Evolutionary conservation across 2,888 invertebrate species (phyloP), one percentile per base, ranked within the genome.

Genomic region (Acanthosepion esculentum): DNA sequence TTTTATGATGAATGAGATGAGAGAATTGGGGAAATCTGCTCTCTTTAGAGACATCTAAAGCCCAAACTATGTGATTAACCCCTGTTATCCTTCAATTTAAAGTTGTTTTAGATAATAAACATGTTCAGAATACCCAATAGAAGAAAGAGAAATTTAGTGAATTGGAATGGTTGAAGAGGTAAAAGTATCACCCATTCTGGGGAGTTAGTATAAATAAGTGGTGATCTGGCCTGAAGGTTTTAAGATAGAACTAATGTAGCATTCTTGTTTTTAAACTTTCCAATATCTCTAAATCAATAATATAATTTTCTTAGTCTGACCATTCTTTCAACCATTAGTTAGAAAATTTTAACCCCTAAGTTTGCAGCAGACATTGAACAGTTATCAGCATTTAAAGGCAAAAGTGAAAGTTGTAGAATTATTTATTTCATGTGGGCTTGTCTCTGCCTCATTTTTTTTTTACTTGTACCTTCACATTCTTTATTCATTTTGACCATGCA

Each of bases 61-160:
- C n/a, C n/a, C 78, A 78, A 78, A 78, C 33, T n/a, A n/a, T n/a
- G 78, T 78, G 78, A 78, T 78, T 78, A 78, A 78, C n/a, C 78
- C 33, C 78, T 33, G 78, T 78, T 78, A 78, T 78, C n/a, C 78
- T 78, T 78, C 78, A 78, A 78, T 78, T 78, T 78, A 78, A 78
- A 78, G n/a, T 78, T n/a, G 78, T 78, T 78, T 78, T 78, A 78
- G 78, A 78, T 78, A 78, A 78, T 78, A 78, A 78, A 78, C 78
- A 78, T 78, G n/a, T 78, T 78, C n/a, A n/a, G 78, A n/a, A 78
- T 78, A n/a, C 78, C 12, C n/a, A 78, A 33, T 78, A 15, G 78
- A 78, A 78, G 78, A 78, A n/a, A 33, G 78, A n/a, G n/a, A n/a
- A 78, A 78, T 78, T 78, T 78, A 78, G n/a, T n/a, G 78, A 78